Conservation (phyloP, 2,888 invertebrate species). For the Myopa testacea region DNA sequence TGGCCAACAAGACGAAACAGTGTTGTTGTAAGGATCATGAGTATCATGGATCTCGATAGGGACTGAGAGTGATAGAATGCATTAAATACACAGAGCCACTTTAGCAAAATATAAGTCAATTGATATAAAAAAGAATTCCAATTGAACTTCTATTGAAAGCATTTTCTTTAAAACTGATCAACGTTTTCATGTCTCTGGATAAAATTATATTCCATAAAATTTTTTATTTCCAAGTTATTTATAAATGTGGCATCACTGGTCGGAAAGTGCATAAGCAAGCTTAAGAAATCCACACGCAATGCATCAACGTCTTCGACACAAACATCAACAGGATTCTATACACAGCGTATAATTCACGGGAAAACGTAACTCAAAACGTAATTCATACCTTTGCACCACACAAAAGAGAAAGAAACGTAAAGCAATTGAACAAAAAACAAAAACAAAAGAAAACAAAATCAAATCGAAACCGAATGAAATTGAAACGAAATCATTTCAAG, state of each 20-base stretch:
- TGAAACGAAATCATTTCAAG: conserved; percentile 58
- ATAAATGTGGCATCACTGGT: conserved; percentile 11
- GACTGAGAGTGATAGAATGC: too few species aligned
- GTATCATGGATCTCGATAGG: too few species aligned
- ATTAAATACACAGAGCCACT: too few species aligned
- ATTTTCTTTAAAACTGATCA: not conserved
- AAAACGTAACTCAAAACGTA: conserved; percentile 33
- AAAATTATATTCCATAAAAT: not conserved
- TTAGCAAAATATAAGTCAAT: too few species aligned
- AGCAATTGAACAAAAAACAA: conserved; percentile 2
- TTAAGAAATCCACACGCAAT: not conserved
- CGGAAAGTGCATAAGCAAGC: not conserved
- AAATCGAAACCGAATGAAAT: conserved; percentile 44
- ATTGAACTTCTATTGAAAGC: not conserved
- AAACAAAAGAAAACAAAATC: not conserved
- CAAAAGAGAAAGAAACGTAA: not conserved
- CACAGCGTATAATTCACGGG: not conserved
- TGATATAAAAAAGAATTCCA: too few species aligned
- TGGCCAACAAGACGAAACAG: not conserved
- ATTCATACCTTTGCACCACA: conserved; percentile 30
- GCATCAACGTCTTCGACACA: conserved; percentile 22
- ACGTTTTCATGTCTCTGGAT: not conserved
- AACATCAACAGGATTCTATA: not conserved
- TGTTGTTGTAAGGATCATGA: too few species aligned
- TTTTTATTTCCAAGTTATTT: not conserved